Conservation (phyloP, 2,797 vertebrate species). For the Catharus ustulatus region DNA sequence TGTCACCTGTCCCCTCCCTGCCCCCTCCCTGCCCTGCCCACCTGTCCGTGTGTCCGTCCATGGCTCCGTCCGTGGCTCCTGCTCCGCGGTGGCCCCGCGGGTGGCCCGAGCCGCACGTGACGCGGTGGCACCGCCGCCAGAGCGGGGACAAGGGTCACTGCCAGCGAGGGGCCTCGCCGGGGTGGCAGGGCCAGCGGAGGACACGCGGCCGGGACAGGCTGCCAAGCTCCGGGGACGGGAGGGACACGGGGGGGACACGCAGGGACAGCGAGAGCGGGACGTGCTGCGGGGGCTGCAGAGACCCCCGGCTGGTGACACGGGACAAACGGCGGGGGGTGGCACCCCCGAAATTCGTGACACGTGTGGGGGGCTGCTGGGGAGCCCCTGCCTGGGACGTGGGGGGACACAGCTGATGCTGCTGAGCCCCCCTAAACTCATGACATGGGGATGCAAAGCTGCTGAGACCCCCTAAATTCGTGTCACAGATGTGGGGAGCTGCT, state of each 20-base stretch:
- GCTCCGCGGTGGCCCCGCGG: background rate
- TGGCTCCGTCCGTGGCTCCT: background rate
- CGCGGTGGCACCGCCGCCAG: background rate
- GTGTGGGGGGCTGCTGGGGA: background rate
- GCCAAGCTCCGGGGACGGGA: background rate
- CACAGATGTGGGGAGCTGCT: too few species aligned
- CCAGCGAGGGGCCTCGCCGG: background rate
- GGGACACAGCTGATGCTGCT: background rate
- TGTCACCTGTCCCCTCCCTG: background rate
- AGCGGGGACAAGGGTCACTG: slow-evolving; percentile 22
- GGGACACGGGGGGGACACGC: background rate
- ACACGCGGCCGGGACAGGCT: background rate
- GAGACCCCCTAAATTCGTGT: too few species aligned
- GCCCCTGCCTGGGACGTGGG: background rate
- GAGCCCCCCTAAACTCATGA: background rate
- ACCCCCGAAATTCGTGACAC: background rate
- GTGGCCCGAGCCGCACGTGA: background rate
- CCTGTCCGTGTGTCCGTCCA: background rate
- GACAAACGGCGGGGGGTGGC: too few species aligned
- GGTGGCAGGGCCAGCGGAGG: background rate
- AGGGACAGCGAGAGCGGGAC: background rate
- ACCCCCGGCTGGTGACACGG: background rate
- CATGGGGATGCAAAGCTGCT: background rate
- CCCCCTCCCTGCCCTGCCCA: background rate
- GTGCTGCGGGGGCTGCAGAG: background rate